These are phyloP conservation scores for Edolisoma coerulescens DNA, from an alignment of 2,113 vertebrate species.

Conservation along the genomic window DNA sequence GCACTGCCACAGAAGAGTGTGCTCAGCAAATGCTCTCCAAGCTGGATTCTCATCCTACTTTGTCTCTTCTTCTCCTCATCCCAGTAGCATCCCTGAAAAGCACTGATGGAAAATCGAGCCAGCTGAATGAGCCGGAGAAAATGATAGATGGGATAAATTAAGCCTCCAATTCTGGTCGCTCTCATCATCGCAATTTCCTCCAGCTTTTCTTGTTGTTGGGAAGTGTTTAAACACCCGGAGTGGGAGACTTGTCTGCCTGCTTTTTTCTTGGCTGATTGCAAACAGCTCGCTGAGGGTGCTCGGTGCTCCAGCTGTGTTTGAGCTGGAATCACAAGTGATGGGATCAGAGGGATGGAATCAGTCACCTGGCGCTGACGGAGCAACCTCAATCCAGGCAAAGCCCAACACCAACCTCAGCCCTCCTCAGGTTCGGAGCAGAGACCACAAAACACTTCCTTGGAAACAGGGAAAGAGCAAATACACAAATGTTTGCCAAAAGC, in stretches of 20 bases:
- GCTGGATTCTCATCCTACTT: background rate
- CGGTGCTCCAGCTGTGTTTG: background rate
- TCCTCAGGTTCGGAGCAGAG: accelerated
- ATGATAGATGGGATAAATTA: conserved; percentile 58
- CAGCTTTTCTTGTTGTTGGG: conserved; percentile 38
- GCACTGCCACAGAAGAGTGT: background rate
- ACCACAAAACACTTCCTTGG: accelerated
- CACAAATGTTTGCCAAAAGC: background rate
- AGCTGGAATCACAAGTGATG: background rate
- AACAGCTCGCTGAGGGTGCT: background rate
- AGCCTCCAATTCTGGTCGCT: conserved; percentile 7
- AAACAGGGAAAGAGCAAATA: background rate
- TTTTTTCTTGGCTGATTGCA: conserved; percentile 13
- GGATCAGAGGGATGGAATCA: background rate
- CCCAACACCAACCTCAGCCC: background rate
- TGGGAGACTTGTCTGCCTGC: background rate
- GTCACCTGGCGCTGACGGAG: background rate
- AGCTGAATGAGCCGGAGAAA: background rate
- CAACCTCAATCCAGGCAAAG: background rate
- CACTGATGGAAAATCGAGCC: conserved; percentile 10
- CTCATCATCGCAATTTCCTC: conserved; percentile 57
- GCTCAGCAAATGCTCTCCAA: background rate
- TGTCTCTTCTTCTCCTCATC: background rate
- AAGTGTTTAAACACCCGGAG: conserved; percentile 42
- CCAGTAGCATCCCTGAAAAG: background rate